Evolutionary conservation across 2,888 invertebrate species (phyloP), one percentile per base, ranked within the genome.

Genomic region (Andrena flavipes): DNA sequence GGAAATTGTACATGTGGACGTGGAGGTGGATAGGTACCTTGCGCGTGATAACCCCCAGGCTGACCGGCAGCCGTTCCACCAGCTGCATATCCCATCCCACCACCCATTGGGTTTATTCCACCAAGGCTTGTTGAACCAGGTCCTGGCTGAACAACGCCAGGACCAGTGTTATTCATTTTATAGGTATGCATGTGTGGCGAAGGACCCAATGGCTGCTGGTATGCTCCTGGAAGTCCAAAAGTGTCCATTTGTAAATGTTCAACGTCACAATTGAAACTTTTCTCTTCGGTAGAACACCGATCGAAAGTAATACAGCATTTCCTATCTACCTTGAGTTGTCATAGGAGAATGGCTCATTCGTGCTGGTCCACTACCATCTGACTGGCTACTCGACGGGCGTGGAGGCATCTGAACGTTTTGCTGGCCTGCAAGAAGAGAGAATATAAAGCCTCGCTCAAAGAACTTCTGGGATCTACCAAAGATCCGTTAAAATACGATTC

Each of bases 361-460:
- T 91, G 95, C 95, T 90, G 96, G 95, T 92, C 95, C 95, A 92
- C 95, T 95, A 92, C 95, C 94, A 92, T 95, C 95, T 81, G 95
- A 95, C 92, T 95, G 94, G 91, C 93, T 93, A 94, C 98, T 98
- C 92, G 98, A 97, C 94, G 98, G 98, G 94, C 98, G 97, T 94
- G 98, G 98, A 94, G 98, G 98, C 97, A 98, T 98, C 95, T 98
- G 97, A 96, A 98, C 97, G 97, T 97, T 98, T 96, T 97, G 97
- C 94, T 97, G 97, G 94, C 97, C 97, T 97, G 94, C 2, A 83
- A 54, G 35, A 59, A 29, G 1, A 2, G 79, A n/a, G n/a, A 54
- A 6, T 5, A 54, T 8, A 59, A 26, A 51, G 35, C 29, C 29
- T 48, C 13, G 6, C 10, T 60, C 7, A 10, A 26, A 62, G 5